Evolutionary conservation across 53 echinoderm and acorn worm species (phyloP), one percentile per base, ranked within the genome.

Genomic region (Holothuria leucospilota): DNA sequence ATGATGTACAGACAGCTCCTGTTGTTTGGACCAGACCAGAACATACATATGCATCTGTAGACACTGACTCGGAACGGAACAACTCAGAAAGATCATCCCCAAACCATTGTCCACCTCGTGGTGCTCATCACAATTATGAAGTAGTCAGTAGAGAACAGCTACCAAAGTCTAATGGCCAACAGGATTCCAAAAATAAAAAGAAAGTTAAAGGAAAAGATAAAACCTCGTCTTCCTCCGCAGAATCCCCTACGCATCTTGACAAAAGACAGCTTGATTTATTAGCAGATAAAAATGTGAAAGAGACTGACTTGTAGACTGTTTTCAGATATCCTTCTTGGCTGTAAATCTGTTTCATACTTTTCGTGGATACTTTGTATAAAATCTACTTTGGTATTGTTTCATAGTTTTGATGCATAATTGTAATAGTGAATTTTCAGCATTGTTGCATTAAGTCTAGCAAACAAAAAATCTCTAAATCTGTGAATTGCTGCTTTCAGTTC

Each of bases 11-110:
- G 6, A 41, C 91, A 20, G 59, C 70, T 29, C 58, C 74, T 6
- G 85, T 86, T 14, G 72, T 87, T 2, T 94, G 94, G 94, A 86
- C 86, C 16, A 87, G 87, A 52, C 84, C 84, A 56, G 94, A 94
- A 51, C 94, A 94, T 90, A 94, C 89, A 80, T 94, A 94, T 80
- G 89, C 89, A 23, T 91, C 91, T 2, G 88, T 94, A 21, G 94
- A 94, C 38, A 69, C 80, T 2, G 63, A 20, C 46, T 10, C 60
- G 21, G 77, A 30, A 53, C 77, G 46, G 20, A 39, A 67, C 1
- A 90, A 86, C 12, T 58, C 59, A 38, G 49, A 53, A 8, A 21
- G 49, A 20, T 28, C 46, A 27, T 59, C 52, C 15, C 18, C 18
- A 24, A 46, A 52, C 52, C 23, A 27, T 23, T 12, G 12, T 20